Evolutionary conservation across 1,140 invertebrate species (phyloP).

Genomic region (Oryctes rhinoceros): DNA sequence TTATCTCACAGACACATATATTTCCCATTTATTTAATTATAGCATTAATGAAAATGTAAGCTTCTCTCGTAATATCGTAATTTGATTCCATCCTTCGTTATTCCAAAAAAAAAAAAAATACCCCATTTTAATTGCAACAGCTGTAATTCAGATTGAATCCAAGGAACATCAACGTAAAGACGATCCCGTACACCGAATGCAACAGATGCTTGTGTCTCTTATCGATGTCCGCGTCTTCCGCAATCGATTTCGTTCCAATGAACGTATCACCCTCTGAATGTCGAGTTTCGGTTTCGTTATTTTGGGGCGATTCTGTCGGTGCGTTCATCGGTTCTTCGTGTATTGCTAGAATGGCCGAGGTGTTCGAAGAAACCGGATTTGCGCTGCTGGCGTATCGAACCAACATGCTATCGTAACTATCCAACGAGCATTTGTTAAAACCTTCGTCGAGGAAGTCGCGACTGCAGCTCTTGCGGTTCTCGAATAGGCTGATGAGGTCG

Average conservation of each 20-base stretch:
- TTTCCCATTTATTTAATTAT: neutral
- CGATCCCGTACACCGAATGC: slow-evolving; percentile 42
- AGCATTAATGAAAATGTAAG: neutral
- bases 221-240: slow-evolving; percentile 37
- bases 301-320: neutral
- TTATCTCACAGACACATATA: neutral
- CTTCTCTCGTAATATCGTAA: neutral
- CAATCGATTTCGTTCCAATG: neutral
- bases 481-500: slow-evolving; percentile 14
- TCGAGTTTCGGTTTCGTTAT: neutral
- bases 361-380: neutral
- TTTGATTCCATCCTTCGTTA: neutral
- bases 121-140: slow-evolving; percentile 9
- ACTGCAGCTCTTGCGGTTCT: neutral
- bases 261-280: too few species aligned
- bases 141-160: slow-evolving; percentile 45
- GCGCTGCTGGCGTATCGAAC: neutral
- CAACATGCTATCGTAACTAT: slow-evolving; percentile 27
- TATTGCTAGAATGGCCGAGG: neutral
- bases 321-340: neutral
- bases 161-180: slow-evolving; percentile 44
- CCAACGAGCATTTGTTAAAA: neutral
- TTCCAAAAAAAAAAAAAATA: neutral
- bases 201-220: slow-evolving; percentile 40
- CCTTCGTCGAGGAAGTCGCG: neutral